Evolutionary conservation across 1,140 invertebrate genomes (phyloP).

Genomic region (Conus ventricosus): DNA sequence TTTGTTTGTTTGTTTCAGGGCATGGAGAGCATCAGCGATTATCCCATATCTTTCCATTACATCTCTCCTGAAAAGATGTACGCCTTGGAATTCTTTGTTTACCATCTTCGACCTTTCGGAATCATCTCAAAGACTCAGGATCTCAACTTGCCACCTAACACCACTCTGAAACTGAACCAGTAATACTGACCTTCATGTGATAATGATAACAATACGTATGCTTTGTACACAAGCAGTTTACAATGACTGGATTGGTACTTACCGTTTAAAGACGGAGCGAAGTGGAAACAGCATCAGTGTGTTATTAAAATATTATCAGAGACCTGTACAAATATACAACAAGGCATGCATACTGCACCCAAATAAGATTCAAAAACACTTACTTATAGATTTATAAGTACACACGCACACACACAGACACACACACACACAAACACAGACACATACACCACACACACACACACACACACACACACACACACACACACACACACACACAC

Average conservation of each 20-base stretch:
- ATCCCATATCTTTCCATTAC: conserved; percentile 96
- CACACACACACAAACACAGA: no score
- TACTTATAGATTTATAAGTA: no score
- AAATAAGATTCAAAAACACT: not conserved
- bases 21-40: conserved; percentile 93
- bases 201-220: not conserved
- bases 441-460: no score
- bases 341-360: no score
- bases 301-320: not conserved
- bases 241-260: not conserved
- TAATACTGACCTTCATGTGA: conserved; percentile 1
- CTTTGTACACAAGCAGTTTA: not conserved
- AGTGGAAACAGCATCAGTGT: not conserved
- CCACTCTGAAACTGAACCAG: conserved; percentile 23
- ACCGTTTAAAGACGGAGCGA: not conserved
- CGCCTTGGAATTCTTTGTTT: conserved; percentile 57
- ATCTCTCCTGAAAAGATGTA: conserved; percentile 83
- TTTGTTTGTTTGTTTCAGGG: conserved; percentile 78
- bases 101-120: conserved; percentile 54
- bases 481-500: no score
- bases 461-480: no score
- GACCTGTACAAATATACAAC: not conserved
- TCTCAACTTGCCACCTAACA: conserved; percentile 40
- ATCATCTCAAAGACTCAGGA: conserved; percentile 43
- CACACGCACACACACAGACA: no score